Evolutionary conservation across 1,140 invertebrate genomes (phyloP).

Genomic region (Drosophila asahinai): DNA sequence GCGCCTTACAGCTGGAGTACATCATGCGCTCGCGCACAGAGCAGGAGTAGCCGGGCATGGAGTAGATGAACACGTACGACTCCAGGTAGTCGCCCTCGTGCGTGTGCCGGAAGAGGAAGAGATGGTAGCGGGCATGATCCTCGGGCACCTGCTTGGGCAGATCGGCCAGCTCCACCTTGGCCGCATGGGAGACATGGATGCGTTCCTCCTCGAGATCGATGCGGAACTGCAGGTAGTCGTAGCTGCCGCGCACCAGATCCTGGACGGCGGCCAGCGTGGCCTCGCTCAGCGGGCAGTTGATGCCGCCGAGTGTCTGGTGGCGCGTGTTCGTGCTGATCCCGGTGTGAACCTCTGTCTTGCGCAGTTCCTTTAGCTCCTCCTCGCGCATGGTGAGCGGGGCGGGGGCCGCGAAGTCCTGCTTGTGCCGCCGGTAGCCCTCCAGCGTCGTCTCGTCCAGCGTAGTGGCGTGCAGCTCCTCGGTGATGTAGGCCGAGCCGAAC

Average conservation of each 20-base stretch:
- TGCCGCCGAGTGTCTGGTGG: slow-evolving; percentile 95
- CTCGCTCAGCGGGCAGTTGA: slow-evolving; percentile 96
- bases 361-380: slow-evolving; percentile 94
- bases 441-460: slow-evolving; percentile 92
- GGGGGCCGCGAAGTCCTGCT: slow-evolving; percentile 91
- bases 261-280: slow-evolving; percentile 91
- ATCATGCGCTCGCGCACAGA: slow-evolving; percentile 98
- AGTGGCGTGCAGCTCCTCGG: slow-evolving; percentile 85
- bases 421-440: slow-evolving; percentile 92
- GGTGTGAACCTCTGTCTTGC: slow-evolving; percentile 90
- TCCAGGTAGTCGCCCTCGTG: slow-evolving; percentile 96
- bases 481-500: slow-evolving; percentile 96
- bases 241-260: slow-evolving; percentile 88
- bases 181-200: slow-evolving; percentile 87
- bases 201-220: slow-evolving; percentile 87
- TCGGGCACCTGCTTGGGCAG: slow-evolving; percentile 92
- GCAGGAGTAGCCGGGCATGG: slow-evolving; percentile 97
- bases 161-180: slow-evolving; percentile 87
- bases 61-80: slow-evolving; percentile 97
- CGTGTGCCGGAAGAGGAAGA: slow-evolving; percentile 96
- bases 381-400: slow-evolving; percentile 95
- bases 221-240: slow-evolving; percentile 92
- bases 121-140: slow-evolving; percentile 95
- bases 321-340: slow-evolving; percentile 94
- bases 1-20: slow-evolving; percentile 98